These are phyloP conservation scores for Coregonus suidteri DNA, from an alignment of 2,797 vertebrate genomes.

Conservation along the genomic window DNA sequence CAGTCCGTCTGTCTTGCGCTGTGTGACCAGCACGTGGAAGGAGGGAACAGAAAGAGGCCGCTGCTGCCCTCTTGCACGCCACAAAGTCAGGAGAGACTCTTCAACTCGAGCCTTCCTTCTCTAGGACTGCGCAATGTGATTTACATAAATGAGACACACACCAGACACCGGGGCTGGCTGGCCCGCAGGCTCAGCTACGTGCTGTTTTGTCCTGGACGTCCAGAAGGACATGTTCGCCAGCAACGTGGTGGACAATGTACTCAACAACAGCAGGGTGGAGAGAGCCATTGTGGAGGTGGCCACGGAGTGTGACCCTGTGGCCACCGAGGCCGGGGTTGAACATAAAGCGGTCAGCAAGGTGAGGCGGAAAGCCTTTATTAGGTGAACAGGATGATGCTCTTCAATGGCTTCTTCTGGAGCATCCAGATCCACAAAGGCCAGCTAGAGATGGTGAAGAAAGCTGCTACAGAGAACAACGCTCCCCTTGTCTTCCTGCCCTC, in stretches of 20 bases:
- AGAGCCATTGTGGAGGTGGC: slow-evolving; percentile 78
- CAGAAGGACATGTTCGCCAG: slow-evolving; percentile 94
- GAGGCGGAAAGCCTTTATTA: slow-evolving; percentile 84
- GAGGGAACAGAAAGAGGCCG: too few relatives aligned
- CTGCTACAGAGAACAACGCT: slow-evolving; percentile 78
- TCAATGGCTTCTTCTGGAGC: slow-evolving; percentile 99
- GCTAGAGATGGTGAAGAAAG: slow-evolving; percentile 98
- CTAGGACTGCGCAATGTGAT: too few relatives aligned
- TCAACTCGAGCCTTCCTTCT: too few relatives aligned
- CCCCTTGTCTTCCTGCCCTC: too few relatives aligned
- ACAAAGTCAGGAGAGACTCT: too few relatives aligned
- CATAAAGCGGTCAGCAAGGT: slow-evolving; percentile 84
- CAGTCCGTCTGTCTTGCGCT: too few relatives aligned
- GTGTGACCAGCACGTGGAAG: too few relatives aligned
- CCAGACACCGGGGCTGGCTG: too few relatives aligned
- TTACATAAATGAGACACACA: too few relatives aligned
- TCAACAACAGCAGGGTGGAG: slow-evolving; percentile 89
- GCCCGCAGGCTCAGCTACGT: slow-evolving; percentile 88
- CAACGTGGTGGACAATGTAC: slow-evolving; percentile 91
- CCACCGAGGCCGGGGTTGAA: slow-evolving; percentile 59
- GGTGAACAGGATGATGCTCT: slow-evolving; percentile 96
- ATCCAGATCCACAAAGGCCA: slow-evolving; percentile 99
- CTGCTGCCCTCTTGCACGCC: too few relatives aligned
- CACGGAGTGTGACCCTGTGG: slow-evolving; percentile 46
- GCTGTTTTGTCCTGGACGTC: slow-evolving; percentile 91